Evolutionary conservation across 2,888 invertebrate species (phyloP).

Genomic region (Synanthedon formicaeformis): DNA sequence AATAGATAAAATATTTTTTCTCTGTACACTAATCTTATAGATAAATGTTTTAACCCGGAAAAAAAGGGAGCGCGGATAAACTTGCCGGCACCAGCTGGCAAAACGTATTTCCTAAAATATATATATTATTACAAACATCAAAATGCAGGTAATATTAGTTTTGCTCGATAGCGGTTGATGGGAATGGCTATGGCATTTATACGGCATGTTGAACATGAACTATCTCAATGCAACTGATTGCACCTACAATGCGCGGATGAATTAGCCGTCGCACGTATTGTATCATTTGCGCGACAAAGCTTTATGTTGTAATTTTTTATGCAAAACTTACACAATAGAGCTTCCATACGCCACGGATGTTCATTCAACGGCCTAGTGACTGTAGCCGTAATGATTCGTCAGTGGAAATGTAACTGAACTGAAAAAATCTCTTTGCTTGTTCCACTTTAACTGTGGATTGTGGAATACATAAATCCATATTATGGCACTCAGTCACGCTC

Average conservation of each 20-base stretch:
- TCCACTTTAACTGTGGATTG: not conserved
- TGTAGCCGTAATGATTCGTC: no score
- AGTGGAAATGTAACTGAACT: no score
- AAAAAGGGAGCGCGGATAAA: no score
- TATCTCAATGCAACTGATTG: constrained; percentile 43
- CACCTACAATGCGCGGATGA: constrained; percentile 6
- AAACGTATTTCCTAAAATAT: no score
- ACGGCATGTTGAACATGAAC: constrained; percentile 10
- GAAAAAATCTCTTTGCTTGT: no score
- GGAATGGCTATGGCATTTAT: not conserved
- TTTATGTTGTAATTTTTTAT: not conserved
- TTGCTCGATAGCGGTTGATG: constrained; percentile 10
- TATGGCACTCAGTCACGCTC: constrained; percentile 12
- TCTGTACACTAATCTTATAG: no score
- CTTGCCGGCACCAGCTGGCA: no score
- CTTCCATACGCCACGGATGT: constrained; percentile 11
- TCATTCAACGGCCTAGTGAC: not conserved
- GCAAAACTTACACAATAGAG: not conserved
- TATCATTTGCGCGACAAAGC: not conserved
- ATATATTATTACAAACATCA: no score
- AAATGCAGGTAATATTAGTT: constrained; percentile 10
- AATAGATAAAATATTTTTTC: no score
- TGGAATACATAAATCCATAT: not conserved
- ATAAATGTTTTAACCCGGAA: no score
- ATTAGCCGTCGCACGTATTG: not conserved